These are phyloP conservation scores for Tachyglossus aculeatus DNA, from an alignment of 2,797 vertebrate species.

Conservation along the genomic window DNA sequence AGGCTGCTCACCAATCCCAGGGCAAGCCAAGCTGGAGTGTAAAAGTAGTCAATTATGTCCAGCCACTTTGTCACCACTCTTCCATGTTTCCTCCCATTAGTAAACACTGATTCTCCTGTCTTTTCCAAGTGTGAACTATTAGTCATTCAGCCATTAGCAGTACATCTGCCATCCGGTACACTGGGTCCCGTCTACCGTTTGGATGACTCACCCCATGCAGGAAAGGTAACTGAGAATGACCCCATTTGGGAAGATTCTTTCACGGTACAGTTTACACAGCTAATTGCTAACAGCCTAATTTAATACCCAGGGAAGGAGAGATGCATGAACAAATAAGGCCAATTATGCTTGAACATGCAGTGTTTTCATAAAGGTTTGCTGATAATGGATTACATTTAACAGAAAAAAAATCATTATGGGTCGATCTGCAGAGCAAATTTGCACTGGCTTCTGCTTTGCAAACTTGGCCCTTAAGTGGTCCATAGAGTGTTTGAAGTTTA, in stretches of 20 bases:
- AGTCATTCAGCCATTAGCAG: slow-evolving; percentile 17
- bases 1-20: too few species aligned
- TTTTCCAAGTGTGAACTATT: slow-evolving; percentile 25
- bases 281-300: slow-evolving; percentile 38
- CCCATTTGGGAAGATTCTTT: slow-evolving; percentile 48
- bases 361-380: slow-evolving; percentile 1
- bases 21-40: too few species aligned
- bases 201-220: slow-evolving; percentile 52
- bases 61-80: background rate
- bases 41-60: slow-evolving; percentile 1
- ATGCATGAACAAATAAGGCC: slow-evolving; percentile 27
- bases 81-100: slow-evolving; percentile 22
- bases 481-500: too few species aligned
- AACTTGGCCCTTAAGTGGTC: too few species aligned
- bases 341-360: background rate
- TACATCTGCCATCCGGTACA: slow-evolving; percentile 34
- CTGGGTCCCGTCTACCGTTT: slow-evolving; percentile 23
- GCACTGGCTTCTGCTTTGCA: too few species aligned
- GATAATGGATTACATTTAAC: too few species aligned
- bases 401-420: too few species aligned
- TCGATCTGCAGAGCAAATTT: too few species aligned
- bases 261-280: slow-evolving; percentile 32
- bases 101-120: slow-evolving; percentile 44
- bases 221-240: slow-evolving; percentile 34
- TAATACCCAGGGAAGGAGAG: slow-evolving; percentile 17